Evolutionary conservation across 23 tunicate genomes (phyloP), one percentile per base, ranked within the genome.

Genomic region (Trididemnum nubilum): DNA sequence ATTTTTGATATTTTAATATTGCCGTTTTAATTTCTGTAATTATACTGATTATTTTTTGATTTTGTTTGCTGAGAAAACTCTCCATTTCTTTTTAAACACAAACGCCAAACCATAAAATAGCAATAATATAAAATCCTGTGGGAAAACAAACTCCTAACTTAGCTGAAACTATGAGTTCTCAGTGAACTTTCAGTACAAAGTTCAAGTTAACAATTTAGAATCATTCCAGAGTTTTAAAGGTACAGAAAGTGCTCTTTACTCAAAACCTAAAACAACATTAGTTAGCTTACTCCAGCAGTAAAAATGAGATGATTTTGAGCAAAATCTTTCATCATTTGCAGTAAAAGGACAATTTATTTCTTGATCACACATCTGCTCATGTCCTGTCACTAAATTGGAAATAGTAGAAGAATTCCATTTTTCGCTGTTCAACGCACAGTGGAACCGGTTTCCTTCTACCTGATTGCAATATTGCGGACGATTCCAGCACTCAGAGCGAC

Each of bases 231-330:
- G 12, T 44, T 44, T 15, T 15, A 44, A 44, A 44, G 15, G 54
- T 44, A 7, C 54, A 44, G 15, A 44, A 44, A 44, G 54, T 44
- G 54, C 15, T 15, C 54, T 7, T 9, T 7, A 15, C 15, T 44
- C n/a, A n/a, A 44, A 44, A 44, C 15, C 15, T 44, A 44, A 44
- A 44, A 44, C 54, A 7, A 15, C 54, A 44, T 44, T 15, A 9
- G n/a, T 44, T 61, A 19, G 39, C 85, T 86, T 71, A 92, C 97
- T 61, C 81, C 78, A 71, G 35, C 97, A 92, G 35, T 92, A 92
- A 64, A 81, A 92, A 76, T 87, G 97, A 18, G 83, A 49, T 29
- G 88, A 33, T 1, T 75, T 69, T 1, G 84, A 77, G 76, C 97
- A 92, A 28, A 35, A 36, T 0, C 36, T 36, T 51, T 92, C 97